Percentiles rank a stretch among this genome's conserved stretches.
Conservation (phyloP, 2,113 vertebrate species). For the Collichthys lucidus region DNA sequence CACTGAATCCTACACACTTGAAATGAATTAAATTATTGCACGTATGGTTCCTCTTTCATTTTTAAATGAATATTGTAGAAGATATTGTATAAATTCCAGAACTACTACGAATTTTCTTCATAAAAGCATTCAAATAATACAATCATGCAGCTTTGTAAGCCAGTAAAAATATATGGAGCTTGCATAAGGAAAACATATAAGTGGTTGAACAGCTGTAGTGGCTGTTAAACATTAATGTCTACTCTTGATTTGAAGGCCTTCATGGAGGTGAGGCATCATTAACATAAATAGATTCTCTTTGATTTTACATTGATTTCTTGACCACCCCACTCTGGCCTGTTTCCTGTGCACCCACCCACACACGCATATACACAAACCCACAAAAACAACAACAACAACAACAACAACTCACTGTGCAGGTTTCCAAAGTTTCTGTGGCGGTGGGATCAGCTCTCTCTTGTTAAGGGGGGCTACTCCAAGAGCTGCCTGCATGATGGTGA, state of each 20-base stretch:
- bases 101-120: not conserved
- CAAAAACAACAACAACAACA: not conserved
- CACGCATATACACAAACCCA: constrained; percentile 1
- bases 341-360: constrained; percentile 7
- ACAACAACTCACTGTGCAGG: constrained; percentile 86
- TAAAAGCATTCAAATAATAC: not conserved
- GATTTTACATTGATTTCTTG: constrained; percentile 27
- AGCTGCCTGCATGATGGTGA: constrained; percentile 90
- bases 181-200: not conserved
- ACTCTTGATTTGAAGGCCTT: constrained; percentile 12
- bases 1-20: no score
- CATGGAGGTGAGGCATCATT: not conserved
- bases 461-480: constrained; percentile 92
- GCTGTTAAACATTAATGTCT: constrained; percentile 30
- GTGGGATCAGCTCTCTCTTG: constrained; percentile 91
- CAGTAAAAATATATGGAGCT: not conserved
- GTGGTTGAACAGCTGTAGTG: not conserved
- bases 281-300: constrained; percentile 26
- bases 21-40: not conserved
- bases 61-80: not conserved
- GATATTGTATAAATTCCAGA: not conserved
- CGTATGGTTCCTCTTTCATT: not conserved
- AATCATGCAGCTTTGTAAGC: not conserved
- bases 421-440: constrained; percentile 90
- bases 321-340: constrained; percentile 6